Percentiles rank a stretch among this genome's conserved stretches.
These are phyloP conservation scores for Helicorthomorpha holstii DNA, from an alignment of 1,140 invertebrate genomes.

Conservation along the genomic window DNA sequence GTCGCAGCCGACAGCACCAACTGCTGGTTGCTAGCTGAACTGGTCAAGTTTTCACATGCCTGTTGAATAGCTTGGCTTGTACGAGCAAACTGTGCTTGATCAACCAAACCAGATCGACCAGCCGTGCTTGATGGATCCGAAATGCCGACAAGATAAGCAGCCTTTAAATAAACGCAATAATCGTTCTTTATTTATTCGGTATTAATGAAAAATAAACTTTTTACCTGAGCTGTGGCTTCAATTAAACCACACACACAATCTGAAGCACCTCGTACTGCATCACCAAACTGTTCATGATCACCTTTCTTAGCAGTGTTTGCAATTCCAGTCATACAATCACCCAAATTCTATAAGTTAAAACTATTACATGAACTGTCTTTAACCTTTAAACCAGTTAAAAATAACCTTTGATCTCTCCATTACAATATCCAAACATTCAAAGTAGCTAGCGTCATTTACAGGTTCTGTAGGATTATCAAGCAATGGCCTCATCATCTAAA, in stretches of 20 bases:
- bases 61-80: constrained; percentile 74
- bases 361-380: background rate
- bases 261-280: constrained; percentile 65
- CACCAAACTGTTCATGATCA: constrained; percentile 72
- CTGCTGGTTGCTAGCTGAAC: constrained; percentile 57
- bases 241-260: constrained; percentile 76
- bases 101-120: constrained; percentile 76
- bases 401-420: constrained; percentile 74
- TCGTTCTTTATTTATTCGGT: background rate
- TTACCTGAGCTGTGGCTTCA: constrained; percentile 62
- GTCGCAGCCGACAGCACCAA: constrained; percentile 80
- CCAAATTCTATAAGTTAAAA: constrained; percentile 22
- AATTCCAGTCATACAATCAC: constrained; percentile 86
- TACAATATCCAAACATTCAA: constrained; percentile 82
- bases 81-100: constrained; percentile 72
- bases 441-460: constrained; percentile 74
- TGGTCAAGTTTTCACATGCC: constrained; percentile 64
- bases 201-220: background rate
- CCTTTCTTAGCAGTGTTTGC: constrained; percentile 76
- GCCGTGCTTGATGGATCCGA: constrained; percentile 78
- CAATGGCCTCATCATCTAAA: constrained; percentile 45
- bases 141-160: constrained; percentile 83
- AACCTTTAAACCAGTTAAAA: background rate
- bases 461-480: constrained; percentile 76
- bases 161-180: constrained; percentile 32